phyloP scores from a whole-genome alignment of 2,797 vertebrate species.

The Pempheris klunzingeri region DNA sequence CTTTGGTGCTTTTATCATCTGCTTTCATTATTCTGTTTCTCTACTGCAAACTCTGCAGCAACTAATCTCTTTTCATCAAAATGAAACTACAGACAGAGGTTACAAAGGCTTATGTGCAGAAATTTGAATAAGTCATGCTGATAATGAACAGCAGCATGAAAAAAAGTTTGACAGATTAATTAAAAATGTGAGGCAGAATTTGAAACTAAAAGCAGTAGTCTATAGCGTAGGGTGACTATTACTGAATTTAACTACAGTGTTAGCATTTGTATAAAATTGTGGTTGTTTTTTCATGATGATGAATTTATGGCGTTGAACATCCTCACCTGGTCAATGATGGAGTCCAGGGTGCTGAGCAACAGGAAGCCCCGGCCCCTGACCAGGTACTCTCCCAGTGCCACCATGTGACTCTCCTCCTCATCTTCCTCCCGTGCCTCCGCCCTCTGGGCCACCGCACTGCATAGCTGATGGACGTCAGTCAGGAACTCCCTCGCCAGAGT shows the following conservation, averaged over 20 bases:
- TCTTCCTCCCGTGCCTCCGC: slow-evolving; percentile 92
- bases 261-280: not conserved
- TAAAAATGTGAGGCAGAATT: not conserved
- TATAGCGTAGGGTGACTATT: not conserved
- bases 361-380: slow-evolving; percentile 94
- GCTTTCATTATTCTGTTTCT: slow-evolving; percentile 28
- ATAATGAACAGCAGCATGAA: slow-evolving; percentile 20
- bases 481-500: slow-evolving; percentile 97
- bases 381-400: slow-evolving; percentile 95
- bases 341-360: slow-evolving; percentile 93
- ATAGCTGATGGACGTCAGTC: slow-evolving; percentile 96
- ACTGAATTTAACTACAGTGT: not conserved
- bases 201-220: slow-evolving; percentile 4
- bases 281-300: not conserved
- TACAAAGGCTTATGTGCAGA: not conserved
- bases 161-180: not conserved
- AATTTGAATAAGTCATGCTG: slow-evolving; percentile 15
- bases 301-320: not conserved
- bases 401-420: slow-evolving; percentile 97
- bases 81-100: slow-evolving; percentile 34
- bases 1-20: slow-evolving; percentile 8
- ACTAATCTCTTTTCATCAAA: slow-evolving; percentile 41
- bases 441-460: slow-evolving; percentile 94
- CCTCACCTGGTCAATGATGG: slow-evolving; percentile 94
- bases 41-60: slow-evolving; percentile 11